Base-by-base conservation (phyloP, 2,113 vertebrate species). In the Haemorhous mexicanus region DNA sequence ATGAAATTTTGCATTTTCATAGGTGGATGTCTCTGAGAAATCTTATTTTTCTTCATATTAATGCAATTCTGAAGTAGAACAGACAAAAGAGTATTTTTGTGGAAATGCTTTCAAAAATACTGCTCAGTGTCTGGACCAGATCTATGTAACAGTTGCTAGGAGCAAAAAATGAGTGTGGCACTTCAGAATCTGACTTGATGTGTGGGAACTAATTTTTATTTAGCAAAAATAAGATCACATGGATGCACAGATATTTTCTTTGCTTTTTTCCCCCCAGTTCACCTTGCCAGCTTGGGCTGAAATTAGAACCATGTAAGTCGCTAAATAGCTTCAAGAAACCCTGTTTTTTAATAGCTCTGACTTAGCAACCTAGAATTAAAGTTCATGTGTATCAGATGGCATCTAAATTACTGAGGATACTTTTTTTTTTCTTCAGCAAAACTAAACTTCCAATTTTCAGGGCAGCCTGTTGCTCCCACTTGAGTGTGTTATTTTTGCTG, bases 151-250 rank as follows among this genome's bases (percentile, higher is more conserved):
- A 91, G 94, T 93, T 97, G 84, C 84, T 95, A 93, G 87, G 92
- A 95, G 91, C 84, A 83, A 90, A 95, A 95, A 90, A 80, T 63
- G 62, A 94, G 52, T 47, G 68, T 80, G 75, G 12, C 63, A 70
- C 89, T 94, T 90, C 70, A 91, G 84, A 83, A 91, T 85, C 59
- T 93, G 93, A 87, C 78, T 91, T 55, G 70, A 70, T 80, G 72
- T 90, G 91, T 90, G 92, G 93, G 95, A 94, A 91, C 78, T 83
- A 90, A 91, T 91, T 95, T 93, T 90, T 95, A 94, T 95, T 95
- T 94, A 93, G 78, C 77, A 87, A 70, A 93, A 93, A 68, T 28
- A 89, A 62, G 49, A 91, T 89, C 96, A 89, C 70, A 64, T 89
- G 84, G 58, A 56, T 46, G 43, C 55, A 67, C 4, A 87, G 78